Evolutionary conservation across 2,888 invertebrate genomes (phyloP), one percentile per base, ranked within the genome.

Genomic region (Alloplasta piceator): DNA sequence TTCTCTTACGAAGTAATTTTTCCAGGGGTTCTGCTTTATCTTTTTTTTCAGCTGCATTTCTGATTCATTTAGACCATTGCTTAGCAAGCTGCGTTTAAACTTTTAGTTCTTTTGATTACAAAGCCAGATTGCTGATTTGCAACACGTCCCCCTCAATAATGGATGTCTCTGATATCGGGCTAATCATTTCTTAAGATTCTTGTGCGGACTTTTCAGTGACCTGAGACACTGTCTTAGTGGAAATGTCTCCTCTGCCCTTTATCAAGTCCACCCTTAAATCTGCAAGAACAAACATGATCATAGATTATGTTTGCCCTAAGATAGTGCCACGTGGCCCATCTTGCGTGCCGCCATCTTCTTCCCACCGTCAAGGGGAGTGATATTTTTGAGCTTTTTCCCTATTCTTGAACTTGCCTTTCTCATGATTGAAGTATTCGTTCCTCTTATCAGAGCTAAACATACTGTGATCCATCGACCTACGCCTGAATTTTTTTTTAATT

Each of bases 21-120:
- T n/a, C 48, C 7, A 72, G 6, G 4, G 78, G 38, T n/a, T 58
- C 39, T 12, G 66, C 64, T 43, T 66, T 71, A 1, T 72, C 76
- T 46, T 82, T 66, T 55, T 77, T 60, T 50, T 38, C 55, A 10
- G 76, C 14, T 6, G 80, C 83, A 9, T 77, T 48, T 58, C 10
- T 6, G 1, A 72, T 39, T 61, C 55, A 78, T 26, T 46, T 52
- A 16, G 83, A 14, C 75, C 68, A 81, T 39, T 74, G 71, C n/a
- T 43, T 14, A 1, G 70, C 39, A 26, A 85, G 5, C 1, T 55
- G 26, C 1, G 78, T 14, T 50, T 82, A 73, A 7, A 83, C 16
- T 10, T 72, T 50, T 3, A 60, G 43, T 36, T 82, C 50, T 9
- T 68, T 16, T 7, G 70, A 63, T 41, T 81, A 68, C 39, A 74